phyloP scores from a whole-genome alignment of 2,113 vertebrate species.

The Platysternon megacephalum region DNA sequence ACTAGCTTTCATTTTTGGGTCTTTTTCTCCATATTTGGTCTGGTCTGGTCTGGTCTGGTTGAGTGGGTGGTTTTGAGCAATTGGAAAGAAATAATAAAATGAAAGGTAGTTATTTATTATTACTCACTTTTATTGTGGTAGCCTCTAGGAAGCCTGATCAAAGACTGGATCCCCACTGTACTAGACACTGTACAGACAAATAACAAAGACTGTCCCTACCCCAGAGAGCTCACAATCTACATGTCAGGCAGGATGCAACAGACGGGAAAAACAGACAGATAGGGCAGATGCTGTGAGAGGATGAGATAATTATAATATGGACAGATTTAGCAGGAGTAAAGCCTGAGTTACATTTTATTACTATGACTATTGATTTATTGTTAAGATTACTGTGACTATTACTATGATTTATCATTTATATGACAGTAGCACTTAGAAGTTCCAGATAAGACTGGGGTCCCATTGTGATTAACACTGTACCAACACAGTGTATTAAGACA shows the following conservation, averaged over 20 bases:
- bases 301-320: neutral
- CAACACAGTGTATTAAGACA: neutral
- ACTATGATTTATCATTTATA: conserved; percentile 13
- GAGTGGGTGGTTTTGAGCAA: neutral
- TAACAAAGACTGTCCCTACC: neutral
- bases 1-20: neutral
- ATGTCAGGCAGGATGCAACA: neutral
- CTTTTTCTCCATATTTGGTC: neutral
- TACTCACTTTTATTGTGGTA: neutral
- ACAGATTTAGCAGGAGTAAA: neutral
- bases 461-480: neutral
- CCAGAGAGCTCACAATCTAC: neutral
- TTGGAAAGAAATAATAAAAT: neutral
- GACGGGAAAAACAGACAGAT: neutral
- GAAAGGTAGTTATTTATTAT: neutral
- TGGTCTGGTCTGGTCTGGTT: conserved; percentile 6
- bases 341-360: neutral
- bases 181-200: neutral
- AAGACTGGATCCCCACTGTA: neutral
- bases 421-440: conserved; percentile 1
- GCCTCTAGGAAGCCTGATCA: neutral
- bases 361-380: conserved; percentile 9
- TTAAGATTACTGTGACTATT: neutral
- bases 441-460: conserved; percentile 15
- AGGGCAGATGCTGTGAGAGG: neutral